phyloP scores from a whole-genome alignment of 1,140 invertebrate genomes.

The Triops longicaudatus region DNA sequence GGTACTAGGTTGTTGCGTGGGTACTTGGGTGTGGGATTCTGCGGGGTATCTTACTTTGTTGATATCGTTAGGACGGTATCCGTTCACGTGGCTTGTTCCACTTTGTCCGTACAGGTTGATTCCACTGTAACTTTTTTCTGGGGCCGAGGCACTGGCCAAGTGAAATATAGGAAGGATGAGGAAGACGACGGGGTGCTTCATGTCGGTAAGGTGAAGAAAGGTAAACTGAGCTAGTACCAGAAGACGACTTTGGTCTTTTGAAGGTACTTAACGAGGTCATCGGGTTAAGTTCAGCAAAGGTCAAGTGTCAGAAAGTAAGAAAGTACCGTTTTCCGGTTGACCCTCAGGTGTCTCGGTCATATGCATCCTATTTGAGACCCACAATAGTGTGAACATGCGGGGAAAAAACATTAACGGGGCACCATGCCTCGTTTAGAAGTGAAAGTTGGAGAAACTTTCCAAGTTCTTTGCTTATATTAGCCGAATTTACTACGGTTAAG shows the following conservation, averaged over 20 bases:
- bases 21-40: background rate
- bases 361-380: too few relatives aligned
- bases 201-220: background rate
- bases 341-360: too few relatives aligned
- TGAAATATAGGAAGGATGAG: background rate
- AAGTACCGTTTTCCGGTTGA: background rate
- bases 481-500: too few relatives aligned
- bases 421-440: too few relatives aligned
- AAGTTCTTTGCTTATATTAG: too few relatives aligned
- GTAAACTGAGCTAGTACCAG: background rate
- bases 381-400: too few relatives aligned
- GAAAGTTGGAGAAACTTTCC: too few relatives aligned
- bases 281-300: background rate
- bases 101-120: background rate
- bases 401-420: too few relatives aligned
- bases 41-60: background rate
- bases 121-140: background rate
- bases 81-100: background rate
- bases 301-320: background rate
- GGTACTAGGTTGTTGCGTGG: background rate
- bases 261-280: background rate
- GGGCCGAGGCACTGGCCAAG: background rate
- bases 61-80: background rate
- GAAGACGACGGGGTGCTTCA: background rate
- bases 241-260: background rate